phyloP scores from a whole-genome alignment of 2,113 vertebrate species.

The Electrona antarctica region DNA sequence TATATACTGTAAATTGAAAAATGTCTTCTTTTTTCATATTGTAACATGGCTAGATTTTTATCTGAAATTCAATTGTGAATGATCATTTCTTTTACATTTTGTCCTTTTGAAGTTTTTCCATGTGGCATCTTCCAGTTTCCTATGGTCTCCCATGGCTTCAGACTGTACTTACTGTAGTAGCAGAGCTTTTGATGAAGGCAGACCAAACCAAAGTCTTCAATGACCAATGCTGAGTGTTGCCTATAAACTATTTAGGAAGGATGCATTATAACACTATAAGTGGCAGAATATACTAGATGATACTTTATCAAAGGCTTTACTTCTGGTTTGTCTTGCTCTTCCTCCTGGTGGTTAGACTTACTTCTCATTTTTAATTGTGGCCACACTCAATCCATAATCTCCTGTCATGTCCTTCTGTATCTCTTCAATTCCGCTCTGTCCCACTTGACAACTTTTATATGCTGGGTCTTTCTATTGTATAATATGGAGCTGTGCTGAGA shows the following conservation, averaged over 20 bases:
- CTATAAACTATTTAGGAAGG: slow-evolving; percentile 38
- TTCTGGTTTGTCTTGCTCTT: slow-evolving; percentile 48
- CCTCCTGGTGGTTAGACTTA: slow-evolving; percentile 43
- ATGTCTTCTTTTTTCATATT: slow-evolving; percentile 67
- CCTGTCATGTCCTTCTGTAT: slow-evolving; percentile 22
- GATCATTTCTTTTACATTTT: slow-evolving; percentile 46
- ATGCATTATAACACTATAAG: slow-evolving; percentile 50
- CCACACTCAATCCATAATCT: slow-evolving; percentile 22
- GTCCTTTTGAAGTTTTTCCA: slow-evolving; percentile 24
- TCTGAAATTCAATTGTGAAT: slow-evolving; percentile 54
- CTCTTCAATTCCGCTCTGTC: slow-evolving; percentile 32
- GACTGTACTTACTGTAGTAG: slow-evolving; percentile 68
- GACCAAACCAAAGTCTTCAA: slow-evolving; percentile 68
- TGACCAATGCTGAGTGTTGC: slow-evolving; percentile 29
- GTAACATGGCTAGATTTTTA: slow-evolving; percentile 70
- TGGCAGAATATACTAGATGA: slow-evolving; percentile 58
- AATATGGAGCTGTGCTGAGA: slow-evolving; percentile 38
- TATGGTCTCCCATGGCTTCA: slow-evolving; percentile 61
- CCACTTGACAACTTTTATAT: slow-evolving; percentile 22
- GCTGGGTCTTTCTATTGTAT: slow-evolving; percentile 34
- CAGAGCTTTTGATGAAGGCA: slow-evolving; percentile 59
- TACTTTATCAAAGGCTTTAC: slow-evolving; percentile 49
- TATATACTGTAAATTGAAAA: slow-evolving; percentile 70
- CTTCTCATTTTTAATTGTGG: slow-evolving; percentile 42
- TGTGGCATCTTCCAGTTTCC: slow-evolving; percentile 44